Evolutionary conservation across 2,113 vertebrate genomes (phyloP), one percentile per base, ranked within the genome.

Genomic region (Neolamprologus hecqui): DNA sequence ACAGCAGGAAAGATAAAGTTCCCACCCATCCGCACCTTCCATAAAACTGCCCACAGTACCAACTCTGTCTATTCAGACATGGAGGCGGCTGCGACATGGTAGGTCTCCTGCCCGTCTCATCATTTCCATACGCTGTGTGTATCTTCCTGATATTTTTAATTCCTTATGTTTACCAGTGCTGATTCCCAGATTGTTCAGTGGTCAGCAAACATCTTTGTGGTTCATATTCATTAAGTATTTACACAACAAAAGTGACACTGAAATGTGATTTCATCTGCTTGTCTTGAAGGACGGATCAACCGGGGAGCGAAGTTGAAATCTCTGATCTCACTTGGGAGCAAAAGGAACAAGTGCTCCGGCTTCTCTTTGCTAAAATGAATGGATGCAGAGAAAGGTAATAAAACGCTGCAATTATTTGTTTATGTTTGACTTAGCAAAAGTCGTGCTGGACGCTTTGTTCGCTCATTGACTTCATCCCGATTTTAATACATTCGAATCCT

Each of bases 281-380:
- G 4, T 86, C 19, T 65, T 92, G 85, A 79, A 97, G 97, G 97
- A 94, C 77, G 58, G 93, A 93, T 92, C 81, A 86, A 83, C 92
- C 94, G 54, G 91, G 88, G 57, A 91, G 92, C 88, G 95, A 97
- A 83, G 95, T 97, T 42, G 95, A 94, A 94, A 96, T 98, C 87
- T 94, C 95, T 73, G 97, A 98, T 57, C 91, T 98, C 77, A 98
- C 96, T 28, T 98, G 97, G 98, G 97, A 98, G 84, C 96, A 99
- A 94, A 98, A 97, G 93, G 97, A 99, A 82, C 94, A 88, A 90
- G 97, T 99, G 33, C 96, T 98, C 73, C 79, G 92, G 68, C 93
- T 98, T 80, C 95, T 98, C 84, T 99, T 99, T 95, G 96, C 97
- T 80, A 97, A 97, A 96, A 99, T 97, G 97, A 99, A 98, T 84